Evolutionary conservation across 2,888 invertebrate genomes (phyloP), one percentile per base, ranked within the genome.

Genomic region (Melanargia galathea): DNA sequence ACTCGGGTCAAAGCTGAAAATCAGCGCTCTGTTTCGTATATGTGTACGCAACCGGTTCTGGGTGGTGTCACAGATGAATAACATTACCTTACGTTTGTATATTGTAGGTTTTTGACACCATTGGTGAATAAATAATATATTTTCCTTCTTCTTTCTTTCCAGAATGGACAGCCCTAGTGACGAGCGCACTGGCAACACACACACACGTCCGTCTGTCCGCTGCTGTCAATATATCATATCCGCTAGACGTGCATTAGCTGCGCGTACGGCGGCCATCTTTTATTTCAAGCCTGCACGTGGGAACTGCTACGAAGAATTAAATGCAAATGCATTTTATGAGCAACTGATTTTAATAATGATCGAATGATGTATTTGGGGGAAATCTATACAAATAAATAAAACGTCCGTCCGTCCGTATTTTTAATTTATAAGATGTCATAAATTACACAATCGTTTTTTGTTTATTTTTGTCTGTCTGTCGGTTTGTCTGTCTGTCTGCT

Each of bases 181-280:
- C 68, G 26, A 26, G 6, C 33, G 16, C 43, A 43, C 56, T 10
- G 16, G 55, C 72, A 67, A 62, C 63, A 66, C 70, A 73, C 70
- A 73, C 71, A 75, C 79, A 75, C 69, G 71, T 72, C 78, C 80
- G 82, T 82, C 79, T 72, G 81, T 84, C 81, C 72, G 70, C 70
- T 72, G 76, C 79, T 82, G 86, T 84, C 86, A 80, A 87, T 88
- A 87, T 87, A 87, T 88, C 86, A 88, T 86, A 82, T 77, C 75
- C 72, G 74, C 76, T 77, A 76, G 83, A 80, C 82, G 83, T 87
- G 85, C 85, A 86, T 86, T 81, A 79, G 81, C 75, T 77, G 79
- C 78, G 79, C 79, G 67, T 75, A 73, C 76, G 73, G 69, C 75
- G 74, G 84, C 83, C 85, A 86, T 87, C 82, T 87, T 87, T 83